phyloP scores from a whole-genome alignment of 2,888 invertebrate species.

The Dynastes tityus region DNA sequence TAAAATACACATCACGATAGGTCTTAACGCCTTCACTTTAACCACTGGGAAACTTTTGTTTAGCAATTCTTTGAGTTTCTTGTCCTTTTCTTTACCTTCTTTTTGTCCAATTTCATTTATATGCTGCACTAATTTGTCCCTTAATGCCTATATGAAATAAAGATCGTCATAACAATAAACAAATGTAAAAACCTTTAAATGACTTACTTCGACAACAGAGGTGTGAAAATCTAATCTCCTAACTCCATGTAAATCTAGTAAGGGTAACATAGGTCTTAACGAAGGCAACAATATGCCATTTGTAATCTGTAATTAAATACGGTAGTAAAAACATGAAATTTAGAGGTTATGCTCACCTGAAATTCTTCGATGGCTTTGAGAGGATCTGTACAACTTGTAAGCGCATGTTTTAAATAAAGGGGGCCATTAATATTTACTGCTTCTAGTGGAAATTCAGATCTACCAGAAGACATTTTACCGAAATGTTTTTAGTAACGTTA shows the following conservation, averaged over 20 bases:
- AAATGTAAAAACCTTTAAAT: background rate
- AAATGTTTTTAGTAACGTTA: background rate
- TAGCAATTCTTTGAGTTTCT: conserved; percentile 90
- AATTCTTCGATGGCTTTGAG: conserved; percentile 99
- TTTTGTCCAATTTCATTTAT: conserved; percentile 88
- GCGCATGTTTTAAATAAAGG: conserved; percentile 79
- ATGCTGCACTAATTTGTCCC: conserved; percentile 83
- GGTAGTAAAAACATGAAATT: background rate
- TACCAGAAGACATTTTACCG: conserved; percentile 56
- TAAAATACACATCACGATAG: conserved; percentile 95
- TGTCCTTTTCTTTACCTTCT: conserved; percentile 82
- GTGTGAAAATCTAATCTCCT: conserved; percentile 95
- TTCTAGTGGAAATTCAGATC: conserved; percentile 68
- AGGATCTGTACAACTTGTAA: conserved; percentile 97
- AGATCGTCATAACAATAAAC: conserved; percentile 37
- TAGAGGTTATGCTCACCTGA: conserved; percentile 75
- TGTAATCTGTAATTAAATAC: conserved; percentile 76
- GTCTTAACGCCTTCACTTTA: conserved; percentile 90
- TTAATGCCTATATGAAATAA: conserved; percentile 71
- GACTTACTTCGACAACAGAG: conserved; percentile 86
- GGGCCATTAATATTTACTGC: conserved; percentile 69
- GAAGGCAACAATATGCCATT: conserved; percentile 95
- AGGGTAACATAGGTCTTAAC: conserved; percentile 92
- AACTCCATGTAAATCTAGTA: conserved; percentile 95
- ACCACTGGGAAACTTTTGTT: conserved; percentile 96